phyloP scores from a whole-genome alignment of 92 coral and sea anemone species.

The Heteractis magnifica region DNA sequence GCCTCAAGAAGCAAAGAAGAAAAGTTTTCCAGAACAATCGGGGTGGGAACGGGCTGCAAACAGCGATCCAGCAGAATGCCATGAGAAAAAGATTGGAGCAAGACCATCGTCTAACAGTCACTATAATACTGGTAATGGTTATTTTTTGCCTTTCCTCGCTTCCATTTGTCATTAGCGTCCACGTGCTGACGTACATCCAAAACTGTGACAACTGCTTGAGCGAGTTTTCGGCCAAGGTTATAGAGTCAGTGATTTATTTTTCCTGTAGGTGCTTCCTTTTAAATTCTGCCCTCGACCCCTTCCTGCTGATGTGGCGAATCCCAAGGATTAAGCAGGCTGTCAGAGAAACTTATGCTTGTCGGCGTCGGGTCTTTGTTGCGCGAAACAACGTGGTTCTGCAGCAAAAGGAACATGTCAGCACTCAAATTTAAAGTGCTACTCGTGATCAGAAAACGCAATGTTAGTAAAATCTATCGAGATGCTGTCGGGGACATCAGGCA shows the following conservation, averaged over 20 bases:
- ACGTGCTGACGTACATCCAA: constrained; percentile 13
- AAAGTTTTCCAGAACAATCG: background rate
- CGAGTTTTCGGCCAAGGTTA: background rate
- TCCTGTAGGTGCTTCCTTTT: constrained; percentile 10
- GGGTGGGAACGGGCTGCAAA: background rate
- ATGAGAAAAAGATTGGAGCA: constrained; percentile 11
- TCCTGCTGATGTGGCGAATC: constrained; percentile 4
- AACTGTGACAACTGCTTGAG: constrained; percentile 15
- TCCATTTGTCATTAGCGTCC: constrained; percentile 23
- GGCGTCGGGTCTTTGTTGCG: background rate
- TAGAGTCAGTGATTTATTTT: constrained; percentile 17
- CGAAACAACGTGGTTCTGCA: background rate
- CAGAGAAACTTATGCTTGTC: background rate
- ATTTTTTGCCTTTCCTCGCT: constrained; percentile 11
- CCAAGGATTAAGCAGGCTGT: constrained; percentile 4
- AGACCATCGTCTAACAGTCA: constrained; percentile 2
- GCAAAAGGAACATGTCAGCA: background rate
- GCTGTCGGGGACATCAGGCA: too few relatives aligned
- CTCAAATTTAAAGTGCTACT: too few relatives aligned
- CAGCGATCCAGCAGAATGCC: background rate
- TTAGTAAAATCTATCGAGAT: too few relatives aligned
- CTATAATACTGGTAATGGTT: constrained; percentile 13
- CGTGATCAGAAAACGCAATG: too few relatives aligned
- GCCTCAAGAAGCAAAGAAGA: constrained; percentile 14
- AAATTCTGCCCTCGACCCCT: constrained; percentile 12